Conservation (phyloP, 1,140 invertebrate species). For the Sycophaga agraensis region DNA sequence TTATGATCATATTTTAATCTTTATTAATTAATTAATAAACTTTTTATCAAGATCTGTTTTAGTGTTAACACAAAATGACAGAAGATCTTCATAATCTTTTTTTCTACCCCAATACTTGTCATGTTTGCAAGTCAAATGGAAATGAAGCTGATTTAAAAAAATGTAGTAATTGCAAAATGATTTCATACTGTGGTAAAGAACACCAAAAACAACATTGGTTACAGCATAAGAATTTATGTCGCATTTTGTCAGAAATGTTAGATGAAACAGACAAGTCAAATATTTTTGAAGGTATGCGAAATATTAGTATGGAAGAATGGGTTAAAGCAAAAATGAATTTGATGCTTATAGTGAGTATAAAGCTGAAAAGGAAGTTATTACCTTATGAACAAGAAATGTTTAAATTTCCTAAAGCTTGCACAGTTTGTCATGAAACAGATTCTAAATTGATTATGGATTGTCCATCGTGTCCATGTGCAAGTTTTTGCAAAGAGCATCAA, state of each 20-base stretch:
- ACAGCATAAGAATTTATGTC: conserved; percentile 45
- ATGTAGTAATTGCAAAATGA: conserved; percentile 46
- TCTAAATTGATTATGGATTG: conserved; percentile 36
- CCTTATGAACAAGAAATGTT: conserved; percentile 44
- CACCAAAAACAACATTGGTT: conserved; percentile 48
- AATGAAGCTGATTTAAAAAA: conserved; percentile 37
- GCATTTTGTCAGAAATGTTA: conserved; percentile 31
- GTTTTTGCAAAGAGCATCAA: conserved; percentile 39
- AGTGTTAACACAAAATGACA: conserved; percentile 7
- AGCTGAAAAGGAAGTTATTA: conserved; percentile 33
- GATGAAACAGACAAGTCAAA: conserved; percentile 13
- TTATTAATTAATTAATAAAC: too few species aligned
- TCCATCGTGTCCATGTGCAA: conserved; percentile 35
- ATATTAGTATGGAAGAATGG: conserved; percentile 31
- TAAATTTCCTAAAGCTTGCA: conserved; percentile 41
- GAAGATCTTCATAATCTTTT: conserved; percentile 16
- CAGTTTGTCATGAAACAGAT: conserved; percentile 37
- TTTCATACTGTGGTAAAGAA: conserved; percentile 42
- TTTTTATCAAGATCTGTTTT: too few species aligned
- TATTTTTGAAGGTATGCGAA: conserved; percentile 20
- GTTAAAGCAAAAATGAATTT: conserved; percentile 38
- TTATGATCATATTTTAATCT: too few species aligned
- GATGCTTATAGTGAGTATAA: conserved; percentile 37
- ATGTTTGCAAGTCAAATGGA: conserved; percentile 41
- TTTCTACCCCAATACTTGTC: conserved; percentile 45